Percentiles rank a stretch among this genome's conserved stretches.
Conservation (phyloP, 2,113 vertebrate genomes). For the Nibea coibor region DNA sequence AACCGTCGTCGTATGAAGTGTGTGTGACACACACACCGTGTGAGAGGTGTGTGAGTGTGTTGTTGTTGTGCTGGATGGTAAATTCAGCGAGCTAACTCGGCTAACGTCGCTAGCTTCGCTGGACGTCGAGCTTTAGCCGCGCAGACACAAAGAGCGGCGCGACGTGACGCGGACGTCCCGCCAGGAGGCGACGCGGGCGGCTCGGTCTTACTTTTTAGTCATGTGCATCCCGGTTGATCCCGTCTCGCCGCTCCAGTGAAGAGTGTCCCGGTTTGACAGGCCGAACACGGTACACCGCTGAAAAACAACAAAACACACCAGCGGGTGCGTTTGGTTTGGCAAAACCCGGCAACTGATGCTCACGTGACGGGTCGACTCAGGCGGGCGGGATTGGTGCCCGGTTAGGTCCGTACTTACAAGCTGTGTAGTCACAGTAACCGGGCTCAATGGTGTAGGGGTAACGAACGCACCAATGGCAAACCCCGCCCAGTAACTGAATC, state of each 20-base stretch:
- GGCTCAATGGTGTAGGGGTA: fast-evolving
- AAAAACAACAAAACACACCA: conserved; percentile 78
- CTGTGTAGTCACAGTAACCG: fast-evolving
- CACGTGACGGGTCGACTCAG: background rate
- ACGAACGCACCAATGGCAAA: conserved; percentile 2
- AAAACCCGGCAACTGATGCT: fast-evolving
- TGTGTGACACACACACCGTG: too few species aligned
- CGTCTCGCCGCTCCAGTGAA: conserved; percentile 21
- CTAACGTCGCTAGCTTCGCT: conserved; percentile 50
- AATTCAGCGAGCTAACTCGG: conserved; percentile 25
- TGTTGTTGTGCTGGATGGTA: background rate
- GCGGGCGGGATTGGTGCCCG: background rate
- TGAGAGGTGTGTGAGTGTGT: background rate
- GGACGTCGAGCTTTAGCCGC: conserved; percentile 14
- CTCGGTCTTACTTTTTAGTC: conserved; percentile 69
- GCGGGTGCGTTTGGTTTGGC: background rate
- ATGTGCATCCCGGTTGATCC: conserved; percentile 74
- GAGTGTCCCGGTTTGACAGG: conserved; percentile 66
- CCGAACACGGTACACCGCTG: conserved; percentile 59
- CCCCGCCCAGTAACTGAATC: background rate
- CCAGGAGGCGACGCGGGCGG: too few species aligned
- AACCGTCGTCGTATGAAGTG: too few species aligned
- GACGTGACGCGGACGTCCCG: too few species aligned
- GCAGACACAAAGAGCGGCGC: background rate
- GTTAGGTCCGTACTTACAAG: fast-evolving